Evolutionary conservation across 1,140 invertebrate genomes (phyloP).

Genomic region (Bombus consobrinus): DNA sequence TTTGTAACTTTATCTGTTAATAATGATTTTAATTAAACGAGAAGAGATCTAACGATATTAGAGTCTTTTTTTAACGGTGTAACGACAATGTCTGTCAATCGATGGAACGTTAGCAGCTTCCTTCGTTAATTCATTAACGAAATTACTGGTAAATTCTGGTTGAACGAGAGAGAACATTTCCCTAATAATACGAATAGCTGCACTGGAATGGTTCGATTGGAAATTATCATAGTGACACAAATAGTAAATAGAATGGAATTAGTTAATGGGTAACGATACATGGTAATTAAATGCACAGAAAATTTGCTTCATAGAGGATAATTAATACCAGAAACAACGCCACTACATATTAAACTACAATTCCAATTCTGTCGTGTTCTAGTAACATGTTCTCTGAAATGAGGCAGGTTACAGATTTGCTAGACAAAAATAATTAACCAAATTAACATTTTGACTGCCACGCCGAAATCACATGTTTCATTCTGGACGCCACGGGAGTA

Average conservation of each 20-base stretch:
- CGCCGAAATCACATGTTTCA: accelerated
- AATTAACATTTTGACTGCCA: too few relatives aligned
- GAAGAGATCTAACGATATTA: too few relatives aligned
- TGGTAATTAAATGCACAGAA: not conserved
- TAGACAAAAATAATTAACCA: too few relatives aligned
- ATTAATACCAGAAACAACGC: not conserved
- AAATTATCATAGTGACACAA: not conserved
- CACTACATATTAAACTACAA: not conserved
- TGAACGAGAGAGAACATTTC: not conserved
- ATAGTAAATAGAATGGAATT: not conserved
- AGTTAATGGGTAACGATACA: not conserved
- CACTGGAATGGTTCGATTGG: not conserved
- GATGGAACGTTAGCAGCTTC: too few relatives aligned
- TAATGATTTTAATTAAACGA: too few relatives aligned
- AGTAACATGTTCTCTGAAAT: not conserved
- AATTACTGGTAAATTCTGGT: too few relatives aligned
- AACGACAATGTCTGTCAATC: too few relatives aligned
- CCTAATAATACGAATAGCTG: not conserved
- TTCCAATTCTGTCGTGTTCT: not conserved
- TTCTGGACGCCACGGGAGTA: too few relatives aligned
- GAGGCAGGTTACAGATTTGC: not conserved
- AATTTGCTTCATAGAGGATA: too few relatives aligned
- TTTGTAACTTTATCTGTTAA: too few relatives aligned
- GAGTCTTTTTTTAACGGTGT: too few relatives aligned
- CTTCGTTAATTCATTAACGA: too few relatives aligned